phyloP scores from a whole-genome alignment of 2,113 vertebrate species.

The Cepphus grylle region DNA sequence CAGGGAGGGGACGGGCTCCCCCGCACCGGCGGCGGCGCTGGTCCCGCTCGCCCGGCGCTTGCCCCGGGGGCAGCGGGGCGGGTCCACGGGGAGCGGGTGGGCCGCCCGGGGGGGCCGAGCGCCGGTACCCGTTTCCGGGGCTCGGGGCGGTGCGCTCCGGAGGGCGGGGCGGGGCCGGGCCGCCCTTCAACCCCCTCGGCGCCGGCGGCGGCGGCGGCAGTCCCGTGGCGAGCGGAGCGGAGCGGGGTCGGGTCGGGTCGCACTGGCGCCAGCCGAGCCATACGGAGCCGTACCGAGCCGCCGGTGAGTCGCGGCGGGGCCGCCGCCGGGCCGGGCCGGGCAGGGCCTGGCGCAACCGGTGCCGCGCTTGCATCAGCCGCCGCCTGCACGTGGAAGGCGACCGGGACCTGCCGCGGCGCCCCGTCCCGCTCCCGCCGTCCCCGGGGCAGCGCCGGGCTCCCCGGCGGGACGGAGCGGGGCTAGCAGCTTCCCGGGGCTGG shows the following conservation, averaged over 20 bases:
- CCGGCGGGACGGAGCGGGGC: neutral
- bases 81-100: neutral
- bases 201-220: neutral
- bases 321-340: neutral
- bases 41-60: too few relatives aligned
- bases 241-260: too few relatives aligned
- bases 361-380: constrained; percentile 2
- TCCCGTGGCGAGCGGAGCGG: neutral
- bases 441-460: neutral
- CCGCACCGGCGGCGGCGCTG: neutral
- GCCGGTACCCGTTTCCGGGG: neutral
- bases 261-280: neutral
- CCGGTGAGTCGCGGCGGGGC: neutral
- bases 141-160: neutral
- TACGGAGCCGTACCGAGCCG: too few relatives aligned
- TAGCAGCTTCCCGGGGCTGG: neutral
- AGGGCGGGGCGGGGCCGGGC: neutral
- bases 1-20: neutral
- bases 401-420: neutral
- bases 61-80: too few relatives aligned
- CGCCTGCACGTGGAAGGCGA: neutral
- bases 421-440: too few relatives aligned
- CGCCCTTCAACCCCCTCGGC: too few relatives aligned
- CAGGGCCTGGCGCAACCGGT: neutral
- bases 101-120: too few relatives aligned